Base-by-base conservation (phyloP, 2,113 vertebrate species). In the Laterallus jamaicensis region DNA sequence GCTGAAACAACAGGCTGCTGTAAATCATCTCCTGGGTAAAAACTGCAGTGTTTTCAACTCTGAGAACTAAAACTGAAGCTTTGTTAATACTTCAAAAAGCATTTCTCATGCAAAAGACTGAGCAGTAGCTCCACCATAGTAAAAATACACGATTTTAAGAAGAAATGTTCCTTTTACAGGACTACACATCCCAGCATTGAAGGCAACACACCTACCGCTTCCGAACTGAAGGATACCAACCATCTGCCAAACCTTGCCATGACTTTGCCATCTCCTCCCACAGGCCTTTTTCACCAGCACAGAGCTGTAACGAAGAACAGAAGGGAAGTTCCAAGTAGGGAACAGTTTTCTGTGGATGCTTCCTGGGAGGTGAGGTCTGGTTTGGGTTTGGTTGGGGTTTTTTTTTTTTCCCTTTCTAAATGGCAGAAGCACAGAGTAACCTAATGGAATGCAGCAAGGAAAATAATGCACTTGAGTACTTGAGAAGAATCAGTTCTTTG, bases 221-320 rank as follows among this genome's bases (percentile, higher is more conserved):
- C 80, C 55, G 7, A 6, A 15, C n/a, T 1, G 26, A 37, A 18
- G 0, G 3, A 26, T 2, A 14, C 22, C 14, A 13, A 55, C 1
- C 13, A 49, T n/a, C 83, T 44, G 70, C 52, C 0, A 3, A 52
- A 35, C 82, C 59, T 26, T 40, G 80, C 58, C 7, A 1, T 3
- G 52, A 4, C 37, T 79, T n/a, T 29, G 13, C 42, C 54, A 19
- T n/a, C 59, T 82, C 62, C 28, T 56, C 66, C 55, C 28, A 0
- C 5, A n/a, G 19, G 16, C 3, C 29, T 2, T 8, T 11, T 4
- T 4, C 39, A 40, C 69, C 71, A n/a, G 47, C 31, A 6, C 55
- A 24, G 15, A 32, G 31, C 76, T n/a, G n/a, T 7, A 11, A 10
- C 2, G 18, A 26, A 29, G 31, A 24, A 15, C 73, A 8, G 60